These are phyloP conservation scores for Drosophila dives DNA, from an alignment of 2,888 invertebrate genomes.

Conservation along the genomic window DNA sequence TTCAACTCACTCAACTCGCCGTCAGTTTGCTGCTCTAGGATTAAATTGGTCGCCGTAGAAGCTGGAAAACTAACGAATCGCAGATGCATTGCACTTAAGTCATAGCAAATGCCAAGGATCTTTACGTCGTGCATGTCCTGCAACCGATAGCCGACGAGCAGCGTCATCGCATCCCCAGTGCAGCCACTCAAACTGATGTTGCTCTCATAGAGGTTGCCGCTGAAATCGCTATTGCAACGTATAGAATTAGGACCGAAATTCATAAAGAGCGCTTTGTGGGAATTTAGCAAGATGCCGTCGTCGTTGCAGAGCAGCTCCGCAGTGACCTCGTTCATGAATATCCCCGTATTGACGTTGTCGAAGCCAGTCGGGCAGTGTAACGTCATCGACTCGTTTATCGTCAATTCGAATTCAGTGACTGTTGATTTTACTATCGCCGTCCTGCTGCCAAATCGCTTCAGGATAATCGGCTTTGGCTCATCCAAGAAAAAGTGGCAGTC, in stretches of 20 bases:
- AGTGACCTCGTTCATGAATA: neutral
- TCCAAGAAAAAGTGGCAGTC: neutral
- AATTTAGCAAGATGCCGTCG: slow-evolving; percentile 11
- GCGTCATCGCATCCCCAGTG: slow-evolving; percentile 28
- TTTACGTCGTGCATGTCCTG: slow-evolving; percentile 21
- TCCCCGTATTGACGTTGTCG: neutral
- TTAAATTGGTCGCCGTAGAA: slow-evolving; percentile 12
- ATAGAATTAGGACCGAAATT: neutral
- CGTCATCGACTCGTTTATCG: slow-evolving; percentile 23
- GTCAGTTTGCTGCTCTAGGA: slow-evolving; percentile 1
- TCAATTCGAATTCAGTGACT: neutral
- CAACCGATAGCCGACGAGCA: slow-evolving; percentile 38
- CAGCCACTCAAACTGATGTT: slow-evolving; percentile 34
- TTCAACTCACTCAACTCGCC: slow-evolving; percentile 22
- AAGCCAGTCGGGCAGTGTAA: slow-evolving; percentile 36
- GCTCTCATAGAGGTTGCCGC: slow-evolving; percentile 39
- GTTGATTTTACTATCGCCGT: slow-evolving; percentile 17
- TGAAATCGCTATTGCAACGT: slow-evolving; percentile 2
- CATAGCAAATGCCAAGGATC: slow-evolving; percentile 43
- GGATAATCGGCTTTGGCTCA: slow-evolving; percentile 33
- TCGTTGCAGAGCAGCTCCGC: slow-evolving; percentile 13
- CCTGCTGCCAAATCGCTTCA: slow-evolving; percentile 46
- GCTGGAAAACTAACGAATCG: slow-evolving; percentile 40
- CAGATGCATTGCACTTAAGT: slow-evolving; percentile 19
- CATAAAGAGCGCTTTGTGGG: fast-evolving